Percentiles rank a stretch among this genome's conserved stretches.
phyloP scores from a whole-genome alignment of 2,113 vertebrate genomes.

The Toxostoma redivivum region DNA sequence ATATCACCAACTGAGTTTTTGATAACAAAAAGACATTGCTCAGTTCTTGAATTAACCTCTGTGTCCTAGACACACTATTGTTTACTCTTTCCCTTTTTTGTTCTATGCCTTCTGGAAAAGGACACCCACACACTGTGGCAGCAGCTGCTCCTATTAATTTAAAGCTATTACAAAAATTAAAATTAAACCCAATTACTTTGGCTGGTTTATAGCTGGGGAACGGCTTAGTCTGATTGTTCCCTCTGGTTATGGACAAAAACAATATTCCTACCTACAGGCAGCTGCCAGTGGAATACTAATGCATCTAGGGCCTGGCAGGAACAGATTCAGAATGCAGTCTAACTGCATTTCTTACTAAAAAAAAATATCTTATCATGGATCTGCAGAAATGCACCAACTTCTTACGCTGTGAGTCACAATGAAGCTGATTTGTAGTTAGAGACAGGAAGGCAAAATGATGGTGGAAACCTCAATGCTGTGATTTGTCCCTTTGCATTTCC shows the following conservation, averaged over 20 bases:
- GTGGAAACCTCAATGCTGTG: not conserved
- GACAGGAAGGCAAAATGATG: not conserved
- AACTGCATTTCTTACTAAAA: constrained; percentile 48
- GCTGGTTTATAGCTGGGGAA: constrained; percentile 76
- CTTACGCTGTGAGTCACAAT: not conserved
- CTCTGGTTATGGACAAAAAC: constrained; percentile 80
- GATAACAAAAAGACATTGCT: constrained; percentile 71
- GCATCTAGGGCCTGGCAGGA: constrained; percentile 56
- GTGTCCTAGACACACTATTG: constrained; percentile 72
- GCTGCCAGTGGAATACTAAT: constrained; percentile 86
- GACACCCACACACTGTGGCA: constrained; percentile 79
- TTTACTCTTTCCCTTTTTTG: constrained; percentile 73
- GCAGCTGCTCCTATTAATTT: constrained; percentile 84
- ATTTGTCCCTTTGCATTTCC: constrained; percentile 25
- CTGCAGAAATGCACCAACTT: constrained; percentile 49
- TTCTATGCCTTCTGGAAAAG: constrained; percentile 76
- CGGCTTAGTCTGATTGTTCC: constrained; percentile 82
- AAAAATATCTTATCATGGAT: constrained; percentile 54
- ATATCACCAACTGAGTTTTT: constrained; percentile 66
- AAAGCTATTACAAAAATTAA: constrained; percentile 86
- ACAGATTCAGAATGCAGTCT: constrained; percentile 31
- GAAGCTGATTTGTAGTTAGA: not conserved
- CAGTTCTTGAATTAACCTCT: constrained; percentile 79
- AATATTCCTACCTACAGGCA: constrained; percentile 70
- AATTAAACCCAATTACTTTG: constrained; percentile 84